Evolutionary conservation across 2,888 invertebrate species (phyloP), one percentile per base, ranked within the genome.

Genomic region (Aphodius granarius): DNA sequence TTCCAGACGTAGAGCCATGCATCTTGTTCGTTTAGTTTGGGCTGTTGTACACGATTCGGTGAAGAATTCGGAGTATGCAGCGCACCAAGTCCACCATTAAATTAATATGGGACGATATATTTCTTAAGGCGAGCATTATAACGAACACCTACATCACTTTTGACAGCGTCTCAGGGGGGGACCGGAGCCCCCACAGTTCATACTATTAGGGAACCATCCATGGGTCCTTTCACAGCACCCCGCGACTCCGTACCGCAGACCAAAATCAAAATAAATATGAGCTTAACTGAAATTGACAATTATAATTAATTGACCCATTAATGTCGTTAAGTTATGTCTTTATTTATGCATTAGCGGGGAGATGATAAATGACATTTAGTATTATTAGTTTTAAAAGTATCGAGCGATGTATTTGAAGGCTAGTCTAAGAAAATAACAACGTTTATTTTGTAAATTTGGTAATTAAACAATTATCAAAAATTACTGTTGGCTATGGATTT

Each of bases 111-210:
- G 63, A 63, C 63, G 71, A 75, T 77, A 78, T 76, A 78, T 78
- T 76, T 78, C 74, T 74, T 72, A 76, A 75, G 78, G 78, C 75
- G 78, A 75, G 76, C 73, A 79, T 78, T 78, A 79, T 76, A 78
- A 70, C 72, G 74, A 78, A 76, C 79, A 79, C 78, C 80, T 80
- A 78, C 78, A 81, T 81, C 80, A 81, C 78, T 79, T 79, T 78
- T 80, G 81, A 81, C 81, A 78, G 78, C 68, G 72, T 71, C 78
- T 77, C 79, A 73, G 76, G 76, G 78, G 80, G 79, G 76, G 71
- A 73, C 72, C 43, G 22, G 71, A 73, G 79, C 80, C 79, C 79
- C 77, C 76, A 74, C 75, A 65, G 81, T 63, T 68, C 72, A 68
- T 75, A 78, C 80, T 77, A 79, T 81, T 80, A 79, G 78, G 76